phyloP scores from a whole-genome alignment of 2,888 invertebrate species.

The Galeopsomyia nigrocyanea region DNA sequence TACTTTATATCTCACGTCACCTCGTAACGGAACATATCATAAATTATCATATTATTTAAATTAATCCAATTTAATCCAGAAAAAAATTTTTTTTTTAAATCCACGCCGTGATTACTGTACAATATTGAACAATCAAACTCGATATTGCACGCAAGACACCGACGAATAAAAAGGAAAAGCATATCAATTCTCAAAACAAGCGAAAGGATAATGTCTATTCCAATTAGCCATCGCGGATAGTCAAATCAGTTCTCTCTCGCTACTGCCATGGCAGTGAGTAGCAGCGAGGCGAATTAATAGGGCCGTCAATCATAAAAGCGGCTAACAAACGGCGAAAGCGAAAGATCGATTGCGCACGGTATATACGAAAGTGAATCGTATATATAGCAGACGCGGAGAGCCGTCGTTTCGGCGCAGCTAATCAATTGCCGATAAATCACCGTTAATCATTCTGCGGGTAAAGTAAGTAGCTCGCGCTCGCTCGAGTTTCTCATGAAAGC shows the following conservation, averaged over 20 bases:
- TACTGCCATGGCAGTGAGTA: too few relatives aligned
- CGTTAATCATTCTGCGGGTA: constrained; percentile 10
- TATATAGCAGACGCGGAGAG: neutral
- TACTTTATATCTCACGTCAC: too few relatives aligned
- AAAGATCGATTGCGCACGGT: constrained; percentile 25
- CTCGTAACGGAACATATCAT: too few relatives aligned
- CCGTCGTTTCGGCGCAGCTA: constrained; percentile 26
- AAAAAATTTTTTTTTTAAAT: too few relatives aligned
- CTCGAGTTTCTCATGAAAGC: too few relatives aligned
- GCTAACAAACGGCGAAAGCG: constrained; percentile 21
- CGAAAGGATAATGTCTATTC: constrained; percentile 1
- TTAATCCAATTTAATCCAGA: too few relatives aligned
- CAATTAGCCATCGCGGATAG: too few relatives aligned
- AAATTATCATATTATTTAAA: too few relatives aligned
- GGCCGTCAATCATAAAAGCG: constrained; percentile 28
- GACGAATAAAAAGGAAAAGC: constrained; percentile 3
- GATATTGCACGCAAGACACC: neutral
- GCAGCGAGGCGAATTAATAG: constrained; percentile 23
- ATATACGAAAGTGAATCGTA: constrained; percentile 37
- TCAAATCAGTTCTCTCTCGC: neutral
- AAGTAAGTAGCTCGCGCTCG: too few relatives aligned
- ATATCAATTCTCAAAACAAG: constrained; percentile 13
- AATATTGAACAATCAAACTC: too few relatives aligned
- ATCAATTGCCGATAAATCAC: constrained; percentile 26
- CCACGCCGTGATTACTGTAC: too few relatives aligned